Percentiles rank a stretch among this genome's conserved stretches.
These are phyloP conservation scores for Drosophila nigrodunni DNA, from an alignment of 1,140 invertebrate species.

Conservation along the genomic window DNA sequence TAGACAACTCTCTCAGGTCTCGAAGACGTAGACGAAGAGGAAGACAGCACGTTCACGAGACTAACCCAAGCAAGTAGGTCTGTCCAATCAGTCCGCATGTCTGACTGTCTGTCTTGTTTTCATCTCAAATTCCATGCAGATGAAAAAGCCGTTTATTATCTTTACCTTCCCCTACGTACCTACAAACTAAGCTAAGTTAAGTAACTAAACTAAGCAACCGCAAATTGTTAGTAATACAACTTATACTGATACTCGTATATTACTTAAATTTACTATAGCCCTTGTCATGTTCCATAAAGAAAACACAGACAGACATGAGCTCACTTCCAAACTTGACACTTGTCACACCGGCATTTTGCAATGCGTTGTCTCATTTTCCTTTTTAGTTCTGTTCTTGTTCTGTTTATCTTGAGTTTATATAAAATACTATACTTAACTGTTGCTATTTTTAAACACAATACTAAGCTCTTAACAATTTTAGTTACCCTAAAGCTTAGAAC, in stretches of 20 bases:
- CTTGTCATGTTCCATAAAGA: conserved; percentile 26
- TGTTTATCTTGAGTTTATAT: conserved; percentile 50
- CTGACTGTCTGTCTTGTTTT: conserved; percentile 24
- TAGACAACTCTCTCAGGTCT: conserved; percentile 51
- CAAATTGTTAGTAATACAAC: conserved; percentile 27
- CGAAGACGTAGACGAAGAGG: conserved; percentile 29
- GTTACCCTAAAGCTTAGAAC: conserved; percentile 28
- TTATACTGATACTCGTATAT: conserved; percentile 18
- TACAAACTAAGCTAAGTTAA: conserved; percentile 16
- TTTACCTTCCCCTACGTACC: neutral
- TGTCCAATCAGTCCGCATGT: conserved; percentile 34
- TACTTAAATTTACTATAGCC: conserved; percentile 41
- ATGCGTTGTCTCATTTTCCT: conserved; percentile 21
- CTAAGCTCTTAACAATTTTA: conserved; percentile 26
- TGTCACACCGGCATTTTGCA: conserved; percentile 44
- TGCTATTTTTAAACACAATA: conserved; percentile 40
- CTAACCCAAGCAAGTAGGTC: conserved; percentile 10
- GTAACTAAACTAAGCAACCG: conserved; percentile 17
- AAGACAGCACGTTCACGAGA: conserved; percentile 75
- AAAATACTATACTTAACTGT: conserved; percentile 3
- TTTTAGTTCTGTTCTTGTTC: neutral
- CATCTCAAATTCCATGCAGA: conserved; percentile 35
- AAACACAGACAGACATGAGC: conserved; percentile 27
- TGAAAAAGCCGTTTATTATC: conserved; percentile 48
- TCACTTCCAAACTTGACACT: conserved; percentile 38